Conservation (phyloP, 2,888 invertebrate species). For the Atrina japonica region DNA sequence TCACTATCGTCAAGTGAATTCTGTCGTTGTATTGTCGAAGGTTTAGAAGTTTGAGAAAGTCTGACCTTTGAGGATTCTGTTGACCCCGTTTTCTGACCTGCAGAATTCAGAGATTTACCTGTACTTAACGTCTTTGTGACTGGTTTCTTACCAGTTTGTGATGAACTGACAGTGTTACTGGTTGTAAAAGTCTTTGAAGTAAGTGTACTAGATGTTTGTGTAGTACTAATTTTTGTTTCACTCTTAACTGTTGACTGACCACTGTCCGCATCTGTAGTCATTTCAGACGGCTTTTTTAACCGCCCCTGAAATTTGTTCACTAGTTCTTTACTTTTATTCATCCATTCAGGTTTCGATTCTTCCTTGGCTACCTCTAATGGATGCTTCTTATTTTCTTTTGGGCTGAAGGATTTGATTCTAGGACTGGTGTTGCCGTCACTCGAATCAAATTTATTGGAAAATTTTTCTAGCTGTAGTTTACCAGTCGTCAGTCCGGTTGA, state of each 20-base stretch:
- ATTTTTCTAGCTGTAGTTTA: constrained; percentile 14
- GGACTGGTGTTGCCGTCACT: constrained; percentile 11
- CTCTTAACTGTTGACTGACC: not conserved
- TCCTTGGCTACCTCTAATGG: not conserved
- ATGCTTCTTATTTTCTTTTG: not conserved
- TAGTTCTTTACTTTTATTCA: constrained; percentile 40
- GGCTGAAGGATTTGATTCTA: constrained; percentile 23
- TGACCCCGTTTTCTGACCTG: not conserved
- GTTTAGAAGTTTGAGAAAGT: not conserved
- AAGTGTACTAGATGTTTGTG: too few relatives aligned
- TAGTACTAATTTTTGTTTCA: too few relatives aligned
- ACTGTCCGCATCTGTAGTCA: not conserved
- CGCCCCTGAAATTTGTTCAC: constrained; percentile 42
- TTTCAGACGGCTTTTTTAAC: constrained; percentile 33
- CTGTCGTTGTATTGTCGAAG: too few relatives aligned
- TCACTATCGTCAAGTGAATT: constrained; percentile 1
- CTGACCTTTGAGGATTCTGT: not conserved
- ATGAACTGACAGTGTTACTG: too few relatives aligned
- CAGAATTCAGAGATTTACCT: not conserved
- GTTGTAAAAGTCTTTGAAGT: too few relatives aligned
- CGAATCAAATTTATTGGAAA: not conserved
- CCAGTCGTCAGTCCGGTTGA: not conserved
- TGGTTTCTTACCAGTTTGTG: too few relatives aligned
- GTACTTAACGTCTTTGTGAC: too few relatives aligned
- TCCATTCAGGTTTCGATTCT: constrained; percentile 36